These are phyloP conservation scores for Drosophila fulvimacula DNA, from an alignment of 2,888 invertebrate species.

Conservation along the genomic window DNA sequence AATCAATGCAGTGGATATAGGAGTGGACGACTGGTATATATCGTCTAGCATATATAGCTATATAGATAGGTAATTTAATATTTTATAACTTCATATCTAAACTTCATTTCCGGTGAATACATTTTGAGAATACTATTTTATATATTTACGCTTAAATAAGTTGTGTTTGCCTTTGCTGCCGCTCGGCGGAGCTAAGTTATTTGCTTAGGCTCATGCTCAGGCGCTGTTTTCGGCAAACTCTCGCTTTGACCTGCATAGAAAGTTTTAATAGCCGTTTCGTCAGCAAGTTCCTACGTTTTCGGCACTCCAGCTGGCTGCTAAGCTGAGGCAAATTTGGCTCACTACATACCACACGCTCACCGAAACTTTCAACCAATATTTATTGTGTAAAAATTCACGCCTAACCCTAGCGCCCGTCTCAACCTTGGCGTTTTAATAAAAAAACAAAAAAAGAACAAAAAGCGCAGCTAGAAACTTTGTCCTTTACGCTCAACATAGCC, in stretches of 20 bases:
- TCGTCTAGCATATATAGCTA: neutral
- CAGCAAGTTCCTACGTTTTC: constrained; percentile 8
- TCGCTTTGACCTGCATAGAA: constrained; percentile 8
- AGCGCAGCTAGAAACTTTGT: constrained; percentile 61
- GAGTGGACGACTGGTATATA: neutral
- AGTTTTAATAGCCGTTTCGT: constrained; percentile 21
- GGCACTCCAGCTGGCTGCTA: constrained; percentile 1
- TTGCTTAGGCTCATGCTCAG: neutral
- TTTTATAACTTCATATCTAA: neutral
- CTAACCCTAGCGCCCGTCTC: constrained; percentile 30
- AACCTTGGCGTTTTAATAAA: constrained; percentile 13
- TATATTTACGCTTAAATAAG: neutral
- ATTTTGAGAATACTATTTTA: neutral
- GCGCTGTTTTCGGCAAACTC: neutral
- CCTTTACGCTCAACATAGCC: constrained; percentile 62
- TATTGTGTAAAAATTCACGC: constrained; percentile 77
- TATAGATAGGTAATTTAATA: neutral
- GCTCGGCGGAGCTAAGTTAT: neutral
- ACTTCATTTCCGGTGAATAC: neutral
- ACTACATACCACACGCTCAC: constrained; percentile 23
- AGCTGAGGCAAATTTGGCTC: constrained; percentile 24
- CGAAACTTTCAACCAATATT: constrained; percentile 56
- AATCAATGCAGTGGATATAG: neutral
- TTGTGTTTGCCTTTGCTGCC: neutral
- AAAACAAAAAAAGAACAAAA: constrained; percentile 27